phyloP scores from a whole-genome alignment of 1,140 invertebrate genomes.

The Mycetomoellerius zeteki region DNA sequence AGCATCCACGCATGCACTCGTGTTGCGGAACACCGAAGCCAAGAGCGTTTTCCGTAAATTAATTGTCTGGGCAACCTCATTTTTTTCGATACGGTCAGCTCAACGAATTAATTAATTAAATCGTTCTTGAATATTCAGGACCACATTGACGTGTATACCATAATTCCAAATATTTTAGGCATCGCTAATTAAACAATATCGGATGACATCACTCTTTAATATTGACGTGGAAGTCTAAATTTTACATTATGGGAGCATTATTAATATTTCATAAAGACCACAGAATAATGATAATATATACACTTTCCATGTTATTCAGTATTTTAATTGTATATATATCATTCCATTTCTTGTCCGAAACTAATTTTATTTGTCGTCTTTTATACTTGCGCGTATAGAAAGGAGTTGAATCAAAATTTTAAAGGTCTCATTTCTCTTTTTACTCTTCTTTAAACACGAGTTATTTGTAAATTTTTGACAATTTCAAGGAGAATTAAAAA shows the following conservation, averaged over 20 bases:
- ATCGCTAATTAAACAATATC: constrained; percentile 40
- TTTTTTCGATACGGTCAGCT: constrained; percentile 57
- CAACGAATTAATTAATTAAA: constrained; percentile 46
- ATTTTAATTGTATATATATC: not conserved
- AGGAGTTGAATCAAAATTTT: not conserved
- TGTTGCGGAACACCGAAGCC: constrained; percentile 35
- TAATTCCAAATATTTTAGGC: constrained; percentile 40
- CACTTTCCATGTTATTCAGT: not conserved
- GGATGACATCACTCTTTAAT: constrained; percentile 26
- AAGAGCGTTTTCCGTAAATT: constrained; percentile 70
- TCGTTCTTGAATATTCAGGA: constrained; percentile 16
- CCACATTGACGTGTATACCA: not conserved
- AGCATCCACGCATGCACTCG: constrained; percentile 57
- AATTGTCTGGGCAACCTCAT: constrained; percentile 65
- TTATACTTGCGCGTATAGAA: not conserved
- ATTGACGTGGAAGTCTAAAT: constrained; percentile 8
- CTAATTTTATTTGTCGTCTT: not conserved
- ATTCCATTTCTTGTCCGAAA: not conserved
- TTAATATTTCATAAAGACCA: constrained; percentile 33
- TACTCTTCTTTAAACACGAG: not conserved
- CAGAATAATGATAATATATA: not conserved
- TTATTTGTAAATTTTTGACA: not conserved
- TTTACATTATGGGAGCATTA: constrained; percentile 1
- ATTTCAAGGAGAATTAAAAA: not conserved
- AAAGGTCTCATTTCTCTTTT: constrained; percentile 4